Conservation (phyloP, 2,113 vertebrate genomes). For the Sialia sialis region DNA sequence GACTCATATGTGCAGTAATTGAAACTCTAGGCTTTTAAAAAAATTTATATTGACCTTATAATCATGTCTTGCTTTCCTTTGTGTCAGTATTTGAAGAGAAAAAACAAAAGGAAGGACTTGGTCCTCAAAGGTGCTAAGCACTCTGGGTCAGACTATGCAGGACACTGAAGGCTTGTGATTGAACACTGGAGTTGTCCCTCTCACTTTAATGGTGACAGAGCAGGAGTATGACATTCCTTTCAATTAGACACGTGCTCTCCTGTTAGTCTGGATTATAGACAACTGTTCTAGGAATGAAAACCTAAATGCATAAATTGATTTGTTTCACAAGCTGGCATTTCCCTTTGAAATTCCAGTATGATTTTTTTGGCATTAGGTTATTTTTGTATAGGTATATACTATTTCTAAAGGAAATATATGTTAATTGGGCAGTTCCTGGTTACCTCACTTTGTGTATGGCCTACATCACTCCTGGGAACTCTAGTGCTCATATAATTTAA, state of each 20-base stretch:
- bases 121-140: neutral
- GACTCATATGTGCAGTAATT: neutral
- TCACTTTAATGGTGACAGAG: neutral
- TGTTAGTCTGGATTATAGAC: neutral
- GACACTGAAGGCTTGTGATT: neutral
- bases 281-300: neutral
- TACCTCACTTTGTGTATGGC: neutral
- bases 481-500: neutral
- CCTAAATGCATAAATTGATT: neutral
- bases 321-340: neutral
- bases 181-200: neutral
- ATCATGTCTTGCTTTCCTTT: neutral
- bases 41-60: neutral
- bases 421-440: neutral
- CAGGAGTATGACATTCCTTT: neutral
- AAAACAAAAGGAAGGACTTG: neutral
- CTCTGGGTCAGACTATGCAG: neutral
- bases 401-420: neutral
- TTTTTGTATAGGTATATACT: neutral
- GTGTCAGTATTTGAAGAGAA: neutral
- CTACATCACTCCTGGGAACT: neutral
- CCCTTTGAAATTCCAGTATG: neutral
- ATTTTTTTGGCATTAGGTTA: neutral
- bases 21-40: neutral
- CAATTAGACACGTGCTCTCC: neutral